Percentiles rank a stretch among this genome's conserved stretches.
Evolutionary conservation across 2,113 vertebrate genomes (phyloP).

Genomic region (Corvus moneduloides): DNA sequence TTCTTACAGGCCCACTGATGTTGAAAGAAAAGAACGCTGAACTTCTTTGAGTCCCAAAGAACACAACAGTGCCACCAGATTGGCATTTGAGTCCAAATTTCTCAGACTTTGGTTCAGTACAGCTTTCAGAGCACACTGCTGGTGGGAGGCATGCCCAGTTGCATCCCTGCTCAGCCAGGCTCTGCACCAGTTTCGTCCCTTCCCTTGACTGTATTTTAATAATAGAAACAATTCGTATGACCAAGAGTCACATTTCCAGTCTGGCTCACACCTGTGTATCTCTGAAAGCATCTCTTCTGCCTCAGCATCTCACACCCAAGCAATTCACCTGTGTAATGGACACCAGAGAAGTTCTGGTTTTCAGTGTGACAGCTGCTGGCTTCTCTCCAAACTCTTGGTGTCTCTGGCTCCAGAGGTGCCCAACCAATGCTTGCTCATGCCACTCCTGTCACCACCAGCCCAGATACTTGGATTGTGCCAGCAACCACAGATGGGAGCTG

Average conservation of each 20-base stretch:
- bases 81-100: neutral
- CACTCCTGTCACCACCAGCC: neutral
- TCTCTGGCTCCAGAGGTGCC: neutral
- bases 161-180: neutral
- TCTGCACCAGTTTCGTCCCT: neutral
- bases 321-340: neutral
- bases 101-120: neutral
- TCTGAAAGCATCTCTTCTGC: neutral
- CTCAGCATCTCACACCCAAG: neutral
- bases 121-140: neutral
- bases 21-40: neutral
- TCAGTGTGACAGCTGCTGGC: neutral
- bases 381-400: neutral
- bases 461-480: neutral
- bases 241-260: neutral
- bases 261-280: neutral
- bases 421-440: neutral
- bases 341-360: neutral
- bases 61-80: neutral
- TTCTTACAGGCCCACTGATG: neutral
- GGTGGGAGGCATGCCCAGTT: neutral
- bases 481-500: neutral
- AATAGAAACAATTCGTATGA: neutral
- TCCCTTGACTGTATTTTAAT: neutral
- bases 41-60: neutral